phyloP scores from a whole-genome alignment of 2,113 vertebrate species.

The Cephalopterus ornatus region DNA sequence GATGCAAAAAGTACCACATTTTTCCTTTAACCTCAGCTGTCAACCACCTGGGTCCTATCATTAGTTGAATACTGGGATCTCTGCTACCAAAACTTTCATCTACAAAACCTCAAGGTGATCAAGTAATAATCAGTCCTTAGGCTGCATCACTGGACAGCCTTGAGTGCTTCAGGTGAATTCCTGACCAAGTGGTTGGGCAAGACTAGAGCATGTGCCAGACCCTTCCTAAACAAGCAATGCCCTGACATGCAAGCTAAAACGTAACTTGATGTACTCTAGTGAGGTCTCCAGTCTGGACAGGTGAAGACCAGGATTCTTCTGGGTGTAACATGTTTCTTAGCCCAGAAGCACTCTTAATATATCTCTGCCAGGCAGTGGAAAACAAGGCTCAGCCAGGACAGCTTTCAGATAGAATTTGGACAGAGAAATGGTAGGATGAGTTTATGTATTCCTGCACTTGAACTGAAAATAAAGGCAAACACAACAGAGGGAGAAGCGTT shows the following conservation, averaged over 20 bases:
- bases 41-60: neutral
- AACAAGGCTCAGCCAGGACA: neutral
- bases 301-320: neutral
- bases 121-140: neutral
- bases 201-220: neutral
- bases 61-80: neutral
- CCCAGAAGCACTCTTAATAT: neutral
- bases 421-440: neutral
- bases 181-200: neutral
- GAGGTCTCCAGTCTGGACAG: neutral
- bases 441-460: neutral
- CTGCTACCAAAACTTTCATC: neutral
- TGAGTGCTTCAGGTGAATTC: neutral
- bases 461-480: neutral
- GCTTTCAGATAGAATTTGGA: neutral
- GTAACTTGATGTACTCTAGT: neutral
- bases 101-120: neutral
- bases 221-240: neutral
- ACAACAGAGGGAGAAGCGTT: neutral
- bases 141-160: neutral
- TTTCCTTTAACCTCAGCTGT: neutral
- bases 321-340: neutral
- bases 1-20: neutral
- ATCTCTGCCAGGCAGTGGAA: neutral
- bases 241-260: neutral